phyloP scores from a whole-genome alignment of 1,140 invertebrate species.

The Lasioglossum albipes region DNA sequence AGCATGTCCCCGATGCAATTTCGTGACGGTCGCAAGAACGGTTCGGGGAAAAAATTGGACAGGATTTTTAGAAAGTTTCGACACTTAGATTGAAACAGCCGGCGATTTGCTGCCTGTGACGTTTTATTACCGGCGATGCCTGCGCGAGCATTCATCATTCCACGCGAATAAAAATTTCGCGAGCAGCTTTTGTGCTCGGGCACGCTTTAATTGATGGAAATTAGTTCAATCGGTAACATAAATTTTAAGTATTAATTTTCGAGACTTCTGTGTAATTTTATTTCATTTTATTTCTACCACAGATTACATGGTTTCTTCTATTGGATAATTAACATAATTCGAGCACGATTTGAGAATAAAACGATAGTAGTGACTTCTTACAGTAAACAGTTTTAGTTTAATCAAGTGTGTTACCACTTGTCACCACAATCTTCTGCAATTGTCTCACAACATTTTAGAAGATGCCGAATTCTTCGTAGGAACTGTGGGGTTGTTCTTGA shows the following conservation, averaged over 20 bases:
- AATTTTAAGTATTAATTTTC: background rate
- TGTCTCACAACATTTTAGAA: too few species aligned
- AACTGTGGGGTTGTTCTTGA: too few species aligned
- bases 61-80: slow-evolving; percentile 30
- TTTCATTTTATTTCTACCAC: too few species aligned
- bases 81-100: background rate
- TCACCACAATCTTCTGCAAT: too few species aligned
- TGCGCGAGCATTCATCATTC: background rate
- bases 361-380: too few species aligned
- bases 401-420: too few species aligned
- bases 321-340: too few species aligned
- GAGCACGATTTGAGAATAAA: too few species aligned
- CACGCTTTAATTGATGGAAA: background rate
- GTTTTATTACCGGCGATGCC: background rate
- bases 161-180: background rate
- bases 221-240: background rate
- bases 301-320: too few species aligned
- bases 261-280: too few species aligned
- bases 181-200: background rate
- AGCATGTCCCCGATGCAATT: slow-evolving; percentile 47
- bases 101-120: background rate
- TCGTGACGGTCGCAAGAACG: slow-evolving; percentile 48
- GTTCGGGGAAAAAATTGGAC: slow-evolving; percentile 1
- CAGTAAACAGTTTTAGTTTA: too few species aligned
- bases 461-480: too few species aligned